Evolutionary conservation across 2,113 vertebrate species (phyloP).

Genomic region (Talpa occidentalis): DNA sequence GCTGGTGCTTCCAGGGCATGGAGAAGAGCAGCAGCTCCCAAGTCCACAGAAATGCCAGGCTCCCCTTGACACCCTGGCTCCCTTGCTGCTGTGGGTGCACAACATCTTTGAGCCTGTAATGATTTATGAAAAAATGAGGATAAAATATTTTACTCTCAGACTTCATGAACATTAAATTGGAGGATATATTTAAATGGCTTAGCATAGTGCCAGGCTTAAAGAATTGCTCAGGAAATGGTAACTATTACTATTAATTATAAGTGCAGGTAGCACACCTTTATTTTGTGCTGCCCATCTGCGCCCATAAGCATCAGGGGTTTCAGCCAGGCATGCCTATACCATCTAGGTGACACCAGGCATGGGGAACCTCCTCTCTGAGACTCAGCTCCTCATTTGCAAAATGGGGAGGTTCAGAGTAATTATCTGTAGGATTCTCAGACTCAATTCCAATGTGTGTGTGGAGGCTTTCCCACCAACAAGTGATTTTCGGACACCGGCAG

Average conservation of each 20-base stretch:
- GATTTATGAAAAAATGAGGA: conserved; percentile 12
- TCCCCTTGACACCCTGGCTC: too few relatives aligned
- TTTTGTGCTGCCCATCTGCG: not conserved
- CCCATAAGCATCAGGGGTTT: not conserved
- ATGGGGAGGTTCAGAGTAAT: not conserved
- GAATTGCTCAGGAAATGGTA: not conserved
- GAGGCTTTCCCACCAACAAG: not conserved
- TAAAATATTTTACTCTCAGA: not conserved
- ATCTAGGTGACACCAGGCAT: not conserved
- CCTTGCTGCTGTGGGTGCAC: accelerated
- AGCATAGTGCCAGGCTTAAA: not conserved
- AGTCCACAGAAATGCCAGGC: accelerated
- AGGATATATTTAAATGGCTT: conserved; percentile 47
- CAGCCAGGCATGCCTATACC: not conserved
- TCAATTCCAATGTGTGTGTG: not conserved
- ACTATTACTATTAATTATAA: not conserved
- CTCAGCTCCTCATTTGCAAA: not conserved
- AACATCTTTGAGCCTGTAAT: not conserved
- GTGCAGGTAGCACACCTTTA: not conserved
- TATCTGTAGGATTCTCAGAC: not conserved
- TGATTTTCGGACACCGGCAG: not conserved
- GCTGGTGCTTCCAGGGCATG: accelerated
- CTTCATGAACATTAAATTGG: conserved; percentile 22
- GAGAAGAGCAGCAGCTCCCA: not conserved
- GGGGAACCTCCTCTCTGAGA: not conserved